Evolutionary conservation across 2,888 invertebrate species (phyloP), one percentile per base, ranked within the genome.

Genomic region (Melanostoma mellinum): DNA sequence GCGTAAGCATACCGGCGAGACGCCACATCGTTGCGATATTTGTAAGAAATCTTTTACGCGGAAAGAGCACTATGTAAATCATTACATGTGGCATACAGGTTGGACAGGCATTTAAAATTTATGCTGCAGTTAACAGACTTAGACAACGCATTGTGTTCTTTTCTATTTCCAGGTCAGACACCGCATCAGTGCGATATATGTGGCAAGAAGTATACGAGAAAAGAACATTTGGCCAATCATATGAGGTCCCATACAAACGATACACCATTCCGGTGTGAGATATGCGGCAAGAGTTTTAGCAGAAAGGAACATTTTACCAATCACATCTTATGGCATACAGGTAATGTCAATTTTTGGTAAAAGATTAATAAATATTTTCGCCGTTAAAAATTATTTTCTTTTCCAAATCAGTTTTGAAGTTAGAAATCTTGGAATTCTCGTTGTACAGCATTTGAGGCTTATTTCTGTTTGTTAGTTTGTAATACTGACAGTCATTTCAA

Each of bases 291-390:
- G 92, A 95, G 96, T 87, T 97, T 97, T 92, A 96, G 96, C 81
- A 93, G 96, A 90, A 97, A 96, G 92, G 97, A 97, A 92, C 96
- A 97, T 92, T 96, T 96, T 93, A 96, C 95, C 94, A 96, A 96
- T 93, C 96, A 96, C 92, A 96, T 96, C 91, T 93, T 96, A 94
- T 96, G 96, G 96, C 96, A 96, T 91, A 96, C 96, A 88, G 95
- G 94, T 94, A 96, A 95, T 89, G 95, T 30, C 58, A 65, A 69
- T 50, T 67, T 42, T 30, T 20, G 20, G 20, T 20, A 20, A 20
- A 20, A 20, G 20, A 20, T 50, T 35, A 35, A 6, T 48, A 63
- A 8, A 46, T 35, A 2, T 8, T 20, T 20, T 20, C 20, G 20
- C 20, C 20, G 38, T 56, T 6, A 4, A 38, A 42, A 32, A 4